Evolutionary conservation across 2,888 invertebrate genomes (phyloP), one percentile per base, ranked within the genome.

Genomic region (Stenurella melanura): DNA sequence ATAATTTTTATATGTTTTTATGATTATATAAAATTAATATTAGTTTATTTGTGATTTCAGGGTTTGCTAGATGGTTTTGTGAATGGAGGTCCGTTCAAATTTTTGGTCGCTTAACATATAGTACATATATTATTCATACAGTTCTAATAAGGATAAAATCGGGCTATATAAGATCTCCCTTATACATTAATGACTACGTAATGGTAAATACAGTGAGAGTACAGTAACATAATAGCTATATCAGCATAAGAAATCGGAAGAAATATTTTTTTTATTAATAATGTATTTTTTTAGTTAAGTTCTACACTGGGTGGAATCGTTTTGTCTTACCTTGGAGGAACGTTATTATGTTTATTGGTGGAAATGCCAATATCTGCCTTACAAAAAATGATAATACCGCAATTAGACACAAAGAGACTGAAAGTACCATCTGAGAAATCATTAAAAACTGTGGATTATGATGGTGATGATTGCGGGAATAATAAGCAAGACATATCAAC

Each of bases 351-450:
- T 60, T 70, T 87, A 9, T 67, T 85, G 42, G 83, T 87, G 10
- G 88, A 88, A 81, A 83, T 87, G 83, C 88, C 88, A 2, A 77
- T 86, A 9, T 83, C 85, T 19, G 86, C 87, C n/a, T 19, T 88
- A 54, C 87, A 87, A 75, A 87, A 87, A 77, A 30, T 85, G 50
- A 70, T 79, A 63, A 12, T 79, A 30, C 75, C 78, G 1, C 75
- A 70, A 26, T 67, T 68, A 17, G 21, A 69, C 42, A 19, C 63
- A 19, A 57, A 50, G 0, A 18, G 17, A 0, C 42, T 19, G 3
- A 69, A 67, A 26, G 63, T 54, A 15, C 71, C 78, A 21, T 68
- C 76, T 15, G 78, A 81, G 42, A 79, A 81, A 60, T 73, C 79
- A 5, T 57, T 76, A 60, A 73, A 78, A 67, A 80, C 74, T 11